Evolutionary conservation across 1,140 invertebrate species (phyloP), one percentile per base, ranked within the genome.

Genomic region (Epicauta chinensis): DNA sequence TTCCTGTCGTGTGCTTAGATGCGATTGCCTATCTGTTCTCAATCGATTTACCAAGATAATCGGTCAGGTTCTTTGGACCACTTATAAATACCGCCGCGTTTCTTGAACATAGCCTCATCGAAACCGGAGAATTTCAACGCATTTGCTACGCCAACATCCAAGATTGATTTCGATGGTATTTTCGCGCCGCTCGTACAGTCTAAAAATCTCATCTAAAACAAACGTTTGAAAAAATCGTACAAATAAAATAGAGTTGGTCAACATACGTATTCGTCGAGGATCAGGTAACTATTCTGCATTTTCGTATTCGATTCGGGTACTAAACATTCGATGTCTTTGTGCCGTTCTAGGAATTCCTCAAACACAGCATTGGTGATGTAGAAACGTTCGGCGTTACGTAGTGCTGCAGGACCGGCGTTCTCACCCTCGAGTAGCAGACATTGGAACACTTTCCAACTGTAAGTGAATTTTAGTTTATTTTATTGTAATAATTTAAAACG

Each of bases 261-360:
- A 68, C 66, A 60, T 62, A 71, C 70, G 55, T 72, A 71, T 67
- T 77, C 75, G 53, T 77, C 75, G 37, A 77, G 53, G 50, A 77
- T 75, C 11, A 77, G 47, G 35, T 77, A 77, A 37, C 73, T 75
- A 38, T 73, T 71, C 41, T 71, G 70, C 75, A 77, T 77, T 61
- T 72, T 73, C 9, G 37, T 55, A 44, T 78, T 78, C 3, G 70
- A 73, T 55, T 78, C 76, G 6, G 73, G 70, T n/a, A 78, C 75
- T 15, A 78, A 61, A 53, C 64, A 72, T 7, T 54, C 14, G 3
- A 76, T 58, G 17, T 62, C n/a, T 29, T 58, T 53, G 53, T 77
- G 75, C 2, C 69, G 58, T 1, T 67, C 14, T 2, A 75, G 55
- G 59, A 77, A 78, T 6, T 49, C 32, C 4, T 72, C 44, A 52